Conservation (phyloP, 2,797 vertebrate species). For the Enteromius radiatus region DNA sequence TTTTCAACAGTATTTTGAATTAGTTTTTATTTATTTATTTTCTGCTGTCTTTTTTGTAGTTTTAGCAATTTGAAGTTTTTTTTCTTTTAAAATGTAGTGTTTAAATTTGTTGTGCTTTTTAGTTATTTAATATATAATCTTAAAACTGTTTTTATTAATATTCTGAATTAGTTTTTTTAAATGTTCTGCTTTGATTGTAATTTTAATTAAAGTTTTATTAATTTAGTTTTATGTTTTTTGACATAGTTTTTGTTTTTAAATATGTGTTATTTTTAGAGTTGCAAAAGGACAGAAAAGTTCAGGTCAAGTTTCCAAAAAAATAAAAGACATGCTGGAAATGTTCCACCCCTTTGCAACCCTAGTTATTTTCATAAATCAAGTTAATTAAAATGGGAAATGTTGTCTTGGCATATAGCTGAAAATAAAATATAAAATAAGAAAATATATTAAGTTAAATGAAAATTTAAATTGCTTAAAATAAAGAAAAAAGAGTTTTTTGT, state of each 20-base stretch:
- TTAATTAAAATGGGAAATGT: neutral
- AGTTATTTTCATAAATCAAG: neutral
- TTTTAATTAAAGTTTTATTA: neutral
- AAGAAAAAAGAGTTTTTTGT: neutral
- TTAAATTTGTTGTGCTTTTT: neutral
- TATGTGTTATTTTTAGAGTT: neutral
- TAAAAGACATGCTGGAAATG: neutral
- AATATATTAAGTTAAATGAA: no score
- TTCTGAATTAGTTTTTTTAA: neutral
- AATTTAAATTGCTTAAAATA: neutral
- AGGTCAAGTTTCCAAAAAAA: neutral
- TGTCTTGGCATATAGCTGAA: neutral
- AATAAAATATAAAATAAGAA: neutral
- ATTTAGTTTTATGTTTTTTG: neutral
- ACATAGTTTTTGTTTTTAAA: neutral
- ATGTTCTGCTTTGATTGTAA: no score
- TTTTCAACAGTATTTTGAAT: neutral
- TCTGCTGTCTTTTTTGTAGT: neutral
- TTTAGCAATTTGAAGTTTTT: neutral
- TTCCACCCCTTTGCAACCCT: neutral
- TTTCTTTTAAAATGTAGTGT: neutral
- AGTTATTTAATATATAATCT: neutral
- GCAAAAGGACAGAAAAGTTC: no score
- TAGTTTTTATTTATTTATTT: neutral
- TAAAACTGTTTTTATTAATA: neutral